These are phyloP conservation scores for Hemicordylus capensis DNA, from an alignment of 2,113 vertebrate genomes.

Conservation along the genomic window DNA sequence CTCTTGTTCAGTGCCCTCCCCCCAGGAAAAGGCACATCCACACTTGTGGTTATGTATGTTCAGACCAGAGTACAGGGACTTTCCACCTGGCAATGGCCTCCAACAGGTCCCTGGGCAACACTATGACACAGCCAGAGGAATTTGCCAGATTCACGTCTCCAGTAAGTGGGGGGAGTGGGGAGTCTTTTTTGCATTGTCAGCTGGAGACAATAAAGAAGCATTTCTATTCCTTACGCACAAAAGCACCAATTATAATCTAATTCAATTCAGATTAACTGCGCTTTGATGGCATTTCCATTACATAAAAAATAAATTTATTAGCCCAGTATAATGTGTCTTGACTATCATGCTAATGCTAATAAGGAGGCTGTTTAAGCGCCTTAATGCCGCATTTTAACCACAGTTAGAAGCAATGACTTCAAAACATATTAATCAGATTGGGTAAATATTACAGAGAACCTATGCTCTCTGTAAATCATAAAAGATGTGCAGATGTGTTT, in stretches of 20 bases:
- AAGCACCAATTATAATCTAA: conserved; percentile 79
- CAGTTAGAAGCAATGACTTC: conserved; percentile 59
- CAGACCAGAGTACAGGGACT: neutral
- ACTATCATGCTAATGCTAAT: conserved; percentile 76
- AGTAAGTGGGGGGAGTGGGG: neutral
- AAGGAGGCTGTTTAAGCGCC: conserved; percentile 71
- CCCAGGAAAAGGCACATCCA: too few species aligned
- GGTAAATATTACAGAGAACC: conserved; percentile 51
- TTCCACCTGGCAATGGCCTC: neutral
- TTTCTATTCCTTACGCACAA: conserved; percentile 75
- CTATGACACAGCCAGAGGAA: neutral
- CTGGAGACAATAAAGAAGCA: conserved; percentile 74
- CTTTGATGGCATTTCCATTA: conserved; percentile 82
- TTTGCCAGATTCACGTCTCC: neutral
- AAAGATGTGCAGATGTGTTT: neutral
- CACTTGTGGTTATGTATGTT: neutral
- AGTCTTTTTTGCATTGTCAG: conserved; percentile 58
- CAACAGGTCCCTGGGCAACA: neutral
- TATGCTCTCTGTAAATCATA: neutral
- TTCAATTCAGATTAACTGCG: conserved; percentile 79
- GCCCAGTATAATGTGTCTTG: conserved; percentile 78
- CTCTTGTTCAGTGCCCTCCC: neutral
- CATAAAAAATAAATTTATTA: conserved; percentile 82
- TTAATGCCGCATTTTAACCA: conserved; percentile 71
- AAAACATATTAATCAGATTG: conserved; percentile 64